Conservation (phyloP, 1,140 invertebrate genomes). For the Sweltsa coloradensis region DNA sequence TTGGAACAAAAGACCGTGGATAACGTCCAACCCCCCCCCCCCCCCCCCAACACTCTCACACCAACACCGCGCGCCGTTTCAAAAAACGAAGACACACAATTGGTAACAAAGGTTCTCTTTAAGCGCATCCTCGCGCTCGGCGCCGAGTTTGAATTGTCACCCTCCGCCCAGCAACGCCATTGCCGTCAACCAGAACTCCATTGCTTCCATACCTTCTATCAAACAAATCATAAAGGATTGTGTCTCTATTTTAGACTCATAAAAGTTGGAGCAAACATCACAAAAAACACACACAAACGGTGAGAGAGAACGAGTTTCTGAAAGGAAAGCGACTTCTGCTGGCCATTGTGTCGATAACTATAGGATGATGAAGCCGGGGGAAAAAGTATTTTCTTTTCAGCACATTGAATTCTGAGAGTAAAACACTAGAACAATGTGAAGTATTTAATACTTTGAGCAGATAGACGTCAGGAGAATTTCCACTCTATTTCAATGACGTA, state of each 20-base stretch:
- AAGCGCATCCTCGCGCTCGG: conserved; percentile 3
- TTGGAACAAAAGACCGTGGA: conserved; percentile 15
- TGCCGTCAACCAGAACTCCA: neutral
- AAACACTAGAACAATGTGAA: no score
- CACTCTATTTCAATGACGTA: no score
- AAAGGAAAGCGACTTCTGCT: conserved; percentile 11
- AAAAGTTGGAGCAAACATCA: conserved; percentile 16
- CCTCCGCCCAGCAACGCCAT: conserved; percentile 1
- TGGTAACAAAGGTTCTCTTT: conserved; percentile 15
- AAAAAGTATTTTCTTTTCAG: conserved; percentile 10
- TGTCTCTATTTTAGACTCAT: conserved; percentile 18
- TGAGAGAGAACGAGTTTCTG: neutral
- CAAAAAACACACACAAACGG: conserved; percentile 2
- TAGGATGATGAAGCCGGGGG: conserved; percentile 11
- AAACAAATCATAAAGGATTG: conserved; percentile 18
- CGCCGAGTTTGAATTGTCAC: conserved; percentile 16
- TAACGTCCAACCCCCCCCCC: conserved; percentile 9
- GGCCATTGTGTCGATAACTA: conserved; percentile 13
- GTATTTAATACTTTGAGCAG: no score
- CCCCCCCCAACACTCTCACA: neutral
- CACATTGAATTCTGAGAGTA: conserved; percentile 4
- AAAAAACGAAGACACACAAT: conserved; percentile 13
- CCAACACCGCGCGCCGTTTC: no score
- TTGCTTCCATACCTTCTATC: conserved; percentile 14
- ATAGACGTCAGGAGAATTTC: no score